Conservation (phyloP, 2,113 vertebrate species). For the Oxygymnocypris stewartii region DNA sequence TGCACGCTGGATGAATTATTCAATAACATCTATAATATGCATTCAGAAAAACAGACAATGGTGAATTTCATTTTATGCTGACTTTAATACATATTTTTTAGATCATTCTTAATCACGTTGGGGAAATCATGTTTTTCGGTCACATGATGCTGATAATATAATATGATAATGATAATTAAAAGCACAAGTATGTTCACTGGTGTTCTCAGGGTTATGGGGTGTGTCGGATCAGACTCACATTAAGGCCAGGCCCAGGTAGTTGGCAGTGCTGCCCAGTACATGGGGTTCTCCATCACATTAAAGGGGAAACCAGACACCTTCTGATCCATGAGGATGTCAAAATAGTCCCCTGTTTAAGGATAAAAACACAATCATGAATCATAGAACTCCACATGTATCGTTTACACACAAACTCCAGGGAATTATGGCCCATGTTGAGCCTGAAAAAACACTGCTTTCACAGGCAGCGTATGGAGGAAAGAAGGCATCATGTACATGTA, state of each 20-base stretch:
- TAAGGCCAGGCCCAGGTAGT: conserved; percentile 91
- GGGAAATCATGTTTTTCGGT: not conserved
- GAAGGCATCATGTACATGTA: not conserved
- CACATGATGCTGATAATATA: not conserved
- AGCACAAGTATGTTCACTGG: not conserved
- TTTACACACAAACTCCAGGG: conserved; percentile 2
- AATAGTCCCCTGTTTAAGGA: conserved; percentile 86
- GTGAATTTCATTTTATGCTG: not conserved
- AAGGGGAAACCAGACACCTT: conserved; percentile 92
- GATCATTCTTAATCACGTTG: not conserved
- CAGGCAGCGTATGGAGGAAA: not conserved
- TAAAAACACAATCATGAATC: conserved; percentile 14
- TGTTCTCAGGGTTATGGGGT: not conserved
- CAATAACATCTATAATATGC: not conserved
- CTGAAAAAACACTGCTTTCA: not conserved
- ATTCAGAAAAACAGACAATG: not conserved
- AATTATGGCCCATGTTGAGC: not conserved
- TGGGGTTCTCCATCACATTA: conserved; percentile 87
- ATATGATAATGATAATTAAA: not conserved
- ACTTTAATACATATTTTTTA: not conserved
- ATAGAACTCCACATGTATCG: not conserved
- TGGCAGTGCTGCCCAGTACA: conserved; percentile 95
- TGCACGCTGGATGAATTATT: not conserved
- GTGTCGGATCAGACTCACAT: conserved; percentile 80
- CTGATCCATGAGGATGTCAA: conserved; percentile 90